Conservation (phyloP, 2,113 vertebrate genomes). For the Phyllopteryx taeniolatus region DNA sequence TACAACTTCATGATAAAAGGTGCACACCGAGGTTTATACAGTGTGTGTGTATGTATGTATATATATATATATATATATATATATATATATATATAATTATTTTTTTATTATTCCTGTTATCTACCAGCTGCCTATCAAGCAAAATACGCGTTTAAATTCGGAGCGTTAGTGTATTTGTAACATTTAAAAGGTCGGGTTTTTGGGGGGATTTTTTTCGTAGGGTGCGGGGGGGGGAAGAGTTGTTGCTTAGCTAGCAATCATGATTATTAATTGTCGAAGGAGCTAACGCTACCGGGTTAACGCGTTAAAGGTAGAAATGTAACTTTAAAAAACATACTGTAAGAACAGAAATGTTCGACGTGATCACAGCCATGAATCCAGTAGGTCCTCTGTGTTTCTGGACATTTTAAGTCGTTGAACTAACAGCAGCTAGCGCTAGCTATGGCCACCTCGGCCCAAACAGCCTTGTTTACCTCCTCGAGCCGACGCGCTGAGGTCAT, state of each 20-base stretch:
- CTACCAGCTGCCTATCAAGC: not conserved
- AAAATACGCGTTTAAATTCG: not conserved
- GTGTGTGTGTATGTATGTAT: too few relatives aligned
- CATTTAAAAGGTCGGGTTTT: not conserved
- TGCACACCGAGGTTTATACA: not conserved
- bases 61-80: too few relatives aligned
- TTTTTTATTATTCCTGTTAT: not conserved
- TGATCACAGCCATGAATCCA: slow-evolving; percentile 26
- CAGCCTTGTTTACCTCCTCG: slow-evolving; percentile 52
- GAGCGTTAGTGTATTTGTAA: not conserved
- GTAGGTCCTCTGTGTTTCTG: slow-evolving; percentile 24
- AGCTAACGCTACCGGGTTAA: slow-evolving; percentile 15
- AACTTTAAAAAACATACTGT: slow-evolving; percentile 31
- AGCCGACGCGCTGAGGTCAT: slow-evolving; percentile 43
- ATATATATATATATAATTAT: not conserved
- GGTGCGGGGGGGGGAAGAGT: slow-evolving; percentile 37
- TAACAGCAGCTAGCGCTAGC: not conserved
- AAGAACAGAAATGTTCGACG: not conserved
- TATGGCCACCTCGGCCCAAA: not conserved
- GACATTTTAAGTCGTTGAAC: slow-evolving; percentile 37
- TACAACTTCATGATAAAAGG: not conserved
- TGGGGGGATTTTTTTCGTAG: too few relatives aligned
- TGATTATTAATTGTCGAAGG: not conserved
- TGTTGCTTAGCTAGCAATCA: slow-evolving; percentile 18
- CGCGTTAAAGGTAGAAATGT: not conserved